These are phyloP conservation scores for Clunio marinus DNA, from an alignment of 2,888 invertebrate species.

Conservation along the genomic window DNA sequence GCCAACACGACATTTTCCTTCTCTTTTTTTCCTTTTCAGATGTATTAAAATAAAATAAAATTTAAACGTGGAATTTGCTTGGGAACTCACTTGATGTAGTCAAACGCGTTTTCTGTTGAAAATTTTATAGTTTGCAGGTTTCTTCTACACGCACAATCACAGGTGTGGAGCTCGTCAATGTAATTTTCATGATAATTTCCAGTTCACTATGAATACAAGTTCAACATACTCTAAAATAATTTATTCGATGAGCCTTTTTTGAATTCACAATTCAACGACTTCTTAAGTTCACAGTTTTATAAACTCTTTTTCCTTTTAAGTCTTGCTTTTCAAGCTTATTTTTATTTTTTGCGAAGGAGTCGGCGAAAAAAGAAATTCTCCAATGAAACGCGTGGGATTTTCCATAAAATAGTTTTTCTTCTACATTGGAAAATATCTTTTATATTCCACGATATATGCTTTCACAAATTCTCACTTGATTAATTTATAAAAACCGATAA, in stretches of 20 bases:
- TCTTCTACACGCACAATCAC: conserved; percentile 5
- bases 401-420: background rate
- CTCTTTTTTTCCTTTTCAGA: background rate
- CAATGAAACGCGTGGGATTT: conserved; percentile 20
- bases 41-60: background rate
- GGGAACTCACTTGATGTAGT: background rate
- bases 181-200: conserved; percentile 10
- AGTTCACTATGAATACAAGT: conserved; percentile 14
- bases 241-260: background rate
- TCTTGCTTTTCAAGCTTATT: background rate
- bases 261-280: background rate
- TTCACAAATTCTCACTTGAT: no score
- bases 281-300: background rate
- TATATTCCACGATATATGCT: background rate
- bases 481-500: no score
- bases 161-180: background rate
- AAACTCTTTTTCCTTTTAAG: background rate
- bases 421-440: background rate
- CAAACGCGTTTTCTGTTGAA: background rate
- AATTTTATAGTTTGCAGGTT: no score
- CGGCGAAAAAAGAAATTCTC: background rate
- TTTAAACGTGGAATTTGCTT: no score
- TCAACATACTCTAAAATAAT: conserved; percentile 18
- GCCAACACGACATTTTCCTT: conserved; percentile 12
- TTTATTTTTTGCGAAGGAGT: background rate